Percentiles rank a stretch among this genome's conserved stretches.
phyloP scores from a whole-genome alignment of 2,113 vertebrate species.

The Sprattus sprattus region DNA sequence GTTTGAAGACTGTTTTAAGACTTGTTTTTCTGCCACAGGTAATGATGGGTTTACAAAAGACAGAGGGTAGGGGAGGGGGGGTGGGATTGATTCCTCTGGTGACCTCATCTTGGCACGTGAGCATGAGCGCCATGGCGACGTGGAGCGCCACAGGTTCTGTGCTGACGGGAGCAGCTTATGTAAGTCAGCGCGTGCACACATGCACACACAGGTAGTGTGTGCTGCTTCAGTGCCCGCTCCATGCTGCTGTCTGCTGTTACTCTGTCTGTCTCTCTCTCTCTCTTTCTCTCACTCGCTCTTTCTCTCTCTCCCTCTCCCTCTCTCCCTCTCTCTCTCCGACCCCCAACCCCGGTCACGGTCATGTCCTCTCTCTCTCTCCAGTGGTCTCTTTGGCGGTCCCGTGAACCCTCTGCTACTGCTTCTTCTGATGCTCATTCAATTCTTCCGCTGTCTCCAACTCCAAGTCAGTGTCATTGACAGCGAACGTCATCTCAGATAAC shows the following conservation, averaged over 20 bases:
- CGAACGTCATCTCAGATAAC: background rate
- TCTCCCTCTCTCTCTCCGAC: background rate
- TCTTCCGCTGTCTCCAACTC: background rate
- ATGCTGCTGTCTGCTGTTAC: background rate
- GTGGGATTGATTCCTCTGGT: background rate
- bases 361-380: background rate
- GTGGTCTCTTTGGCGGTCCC: background rate
- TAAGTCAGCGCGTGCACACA: background rate
- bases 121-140: conserved; percentile 26
- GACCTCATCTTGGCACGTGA: conserved; percentile 29
- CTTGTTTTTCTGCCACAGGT: background rate
- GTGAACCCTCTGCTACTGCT: background rate
- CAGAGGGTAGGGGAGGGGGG: background rate
- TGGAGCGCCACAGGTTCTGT: background rate
- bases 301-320: background rate
- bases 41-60: background rate
- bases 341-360: no score
- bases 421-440: background rate
- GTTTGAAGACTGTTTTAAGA: no score
- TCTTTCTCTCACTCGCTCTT: background rate
- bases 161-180: background rate
- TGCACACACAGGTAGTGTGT: background rate
- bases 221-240: background rate
- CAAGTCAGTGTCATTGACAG: background rate
- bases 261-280: background rate